Base-by-base conservation (phyloP, 2,888 invertebrate genomes). In the Proisotoma minuta region DNA sequence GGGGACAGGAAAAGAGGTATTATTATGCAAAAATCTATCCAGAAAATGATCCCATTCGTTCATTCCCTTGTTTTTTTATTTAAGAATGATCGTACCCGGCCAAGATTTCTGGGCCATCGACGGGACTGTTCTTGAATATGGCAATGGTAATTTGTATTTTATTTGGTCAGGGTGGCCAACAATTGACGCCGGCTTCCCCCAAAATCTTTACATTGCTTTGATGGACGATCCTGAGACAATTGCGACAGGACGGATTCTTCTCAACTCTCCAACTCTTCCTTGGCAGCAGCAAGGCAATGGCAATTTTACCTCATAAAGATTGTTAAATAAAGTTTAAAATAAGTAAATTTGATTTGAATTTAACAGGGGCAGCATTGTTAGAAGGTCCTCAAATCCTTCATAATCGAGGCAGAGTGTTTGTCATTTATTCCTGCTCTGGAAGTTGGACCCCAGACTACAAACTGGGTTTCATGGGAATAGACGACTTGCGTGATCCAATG, bases 121-220 rank as follows among this genome's bases (percentile, higher is more conserved):
- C 49, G 63, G 43, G 0, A 69, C 69, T 10, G 57, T 67, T 3
- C 29, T 69, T 5, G 53, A 60, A 27, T 69, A 73, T 59, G 65
- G 65, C 12, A 65, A 69, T 27, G 71, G 71, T 2, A 39, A 54
- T 26, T 52, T 69, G 51, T 73, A 73, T 50, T 59, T 67, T 50
- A 59, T 68, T 22, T 68, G 65, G 65, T 54, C 68, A 4, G 71
- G 73, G 1, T 71, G 73, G 73, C 69, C 69, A 24, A 62, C 59
- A 10, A 60, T 63, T 4, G 58, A 70, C 34, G 59, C 69, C 20
- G 66, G 63, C 8, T 65, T 68, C 27, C 73, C 73, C 5, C 73
- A 73, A 59, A 73, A 73, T 52, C 43, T 73, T 1, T 73, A 71
- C 64, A 73, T 73, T 59, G 70, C 71, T n/a, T 60, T 59, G 2